Percentiles rank a stretch among this genome's conserved stretches.
Evolutionary conservation across 1,140 invertebrate genomes (phyloP).

Genomic region (Platyscapa corneri): DNA sequence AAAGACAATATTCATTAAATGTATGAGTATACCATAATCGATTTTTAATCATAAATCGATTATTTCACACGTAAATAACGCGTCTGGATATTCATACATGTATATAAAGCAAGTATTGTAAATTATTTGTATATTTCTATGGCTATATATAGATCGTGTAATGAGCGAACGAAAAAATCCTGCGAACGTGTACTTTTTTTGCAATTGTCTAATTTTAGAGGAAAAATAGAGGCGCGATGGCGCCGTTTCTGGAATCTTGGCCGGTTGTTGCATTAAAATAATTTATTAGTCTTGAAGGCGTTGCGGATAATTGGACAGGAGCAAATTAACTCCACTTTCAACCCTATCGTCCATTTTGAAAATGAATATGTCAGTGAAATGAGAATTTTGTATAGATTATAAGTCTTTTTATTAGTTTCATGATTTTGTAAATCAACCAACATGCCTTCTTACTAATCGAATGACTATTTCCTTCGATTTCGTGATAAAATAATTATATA

Average conservation of each 20-base stretch:
- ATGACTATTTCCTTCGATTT: neutral
- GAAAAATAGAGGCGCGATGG: constrained; percentile 3
- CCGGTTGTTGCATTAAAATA: constrained; percentile 49
- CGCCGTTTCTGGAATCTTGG: constrained; percentile 27
- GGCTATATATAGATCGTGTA: neutral
- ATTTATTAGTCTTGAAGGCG: constrained; percentile 19
- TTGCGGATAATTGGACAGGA: constrained; percentile 27
- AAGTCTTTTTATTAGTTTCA: neutral
- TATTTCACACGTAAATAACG: neutral
- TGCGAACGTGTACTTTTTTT: neutral
- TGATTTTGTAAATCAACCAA: neutral
- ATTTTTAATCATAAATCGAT: neutral
- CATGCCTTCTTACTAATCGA: neutral
- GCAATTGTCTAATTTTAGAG: constrained; percentile 30
- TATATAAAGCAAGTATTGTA: neutral
- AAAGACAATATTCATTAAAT: constrained; percentile 51
- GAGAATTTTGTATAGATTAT: neutral
- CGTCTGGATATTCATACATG: constrained; percentile 22
- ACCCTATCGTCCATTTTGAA: neutral
- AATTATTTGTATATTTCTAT: constrained; percentile 36
- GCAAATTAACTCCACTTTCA: neutral
- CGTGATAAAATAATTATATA: constrained; percentile 32
- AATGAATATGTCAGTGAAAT: neutral
- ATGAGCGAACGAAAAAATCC: constrained; percentile 5
- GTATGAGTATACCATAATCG: neutral